A percentile compares a stretch with the other conserved stretches of the same genome.
Evolutionary conservation across 1,140 invertebrate species (phyloP).

Genomic region (Drosophila miranda): DNA sequence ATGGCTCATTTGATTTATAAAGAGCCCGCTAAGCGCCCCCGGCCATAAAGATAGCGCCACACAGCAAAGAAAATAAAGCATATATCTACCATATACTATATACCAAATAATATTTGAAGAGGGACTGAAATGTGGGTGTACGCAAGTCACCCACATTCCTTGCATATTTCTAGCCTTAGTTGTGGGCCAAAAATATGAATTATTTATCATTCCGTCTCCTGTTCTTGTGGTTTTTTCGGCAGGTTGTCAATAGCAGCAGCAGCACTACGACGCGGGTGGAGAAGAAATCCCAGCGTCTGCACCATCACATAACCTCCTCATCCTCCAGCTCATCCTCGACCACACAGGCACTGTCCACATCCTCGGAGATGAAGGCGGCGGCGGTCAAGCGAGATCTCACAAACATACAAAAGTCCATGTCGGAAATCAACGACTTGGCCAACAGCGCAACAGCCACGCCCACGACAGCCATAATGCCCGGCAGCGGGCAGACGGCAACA

Average conservation of each 20-base stretch:
- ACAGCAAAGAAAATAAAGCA: constrained; percentile 33
- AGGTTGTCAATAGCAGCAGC: constrained; percentile 82
- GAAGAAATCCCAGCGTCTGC: constrained; percentile 84
- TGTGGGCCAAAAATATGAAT: constrained; percentile 25
- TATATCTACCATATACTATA: neutral
- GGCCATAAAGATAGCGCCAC: constrained; percentile 56
- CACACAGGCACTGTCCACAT: constrained; percentile 81
- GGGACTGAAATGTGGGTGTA: neutral
- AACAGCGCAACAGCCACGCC: constrained; percentile 51
- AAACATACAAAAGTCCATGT: constrained; percentile 89
- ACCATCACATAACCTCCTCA: constrained; percentile 82
- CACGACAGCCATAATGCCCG: neutral
- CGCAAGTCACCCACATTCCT: constrained; percentile 24
- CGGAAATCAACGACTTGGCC: constrained; percentile 87
- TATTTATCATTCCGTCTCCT: constrained; percentile 12
- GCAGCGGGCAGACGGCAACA: constrained; percentile 21
- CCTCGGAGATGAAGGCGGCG: constrained; percentile 87
- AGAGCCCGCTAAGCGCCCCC: constrained; percentile 55
- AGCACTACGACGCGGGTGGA: constrained; percentile 84
- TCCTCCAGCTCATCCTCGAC: constrained; percentile 82
- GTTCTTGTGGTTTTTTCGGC: constrained; percentile 1
- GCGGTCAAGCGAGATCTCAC: constrained; percentile 89
- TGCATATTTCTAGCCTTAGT: constrained; percentile 36
- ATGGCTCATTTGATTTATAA: constrained; percentile 64
- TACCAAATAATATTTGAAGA: constrained; percentile 31